These are phyloP conservation scores for Sarcophaga carnaria DNA, from an alignment of 2,888 invertebrate species.

Conservation along the genomic window DNA sequence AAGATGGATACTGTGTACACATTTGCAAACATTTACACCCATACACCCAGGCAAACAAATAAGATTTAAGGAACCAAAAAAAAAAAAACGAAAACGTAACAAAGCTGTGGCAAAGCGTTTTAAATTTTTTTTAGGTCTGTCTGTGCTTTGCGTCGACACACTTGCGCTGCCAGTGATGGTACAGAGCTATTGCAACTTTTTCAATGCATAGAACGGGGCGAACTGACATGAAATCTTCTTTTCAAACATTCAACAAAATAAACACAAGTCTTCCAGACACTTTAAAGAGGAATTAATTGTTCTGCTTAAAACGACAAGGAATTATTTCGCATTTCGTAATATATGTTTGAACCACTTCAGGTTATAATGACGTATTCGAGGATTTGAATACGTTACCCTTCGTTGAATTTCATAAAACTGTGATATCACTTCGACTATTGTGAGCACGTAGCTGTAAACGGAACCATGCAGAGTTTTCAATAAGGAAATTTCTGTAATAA, in stretches of 20 bases:
- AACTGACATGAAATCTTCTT: conserved; percentile 22
- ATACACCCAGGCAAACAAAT: neutral
- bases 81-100: neutral
- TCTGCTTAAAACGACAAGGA: neutral
- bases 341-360: no score
- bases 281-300: conserved; percentile 8
- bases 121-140: neutral
- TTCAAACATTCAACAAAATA: conserved; percentile 32
- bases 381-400: no score
- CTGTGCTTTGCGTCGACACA: conserved; percentile 12
- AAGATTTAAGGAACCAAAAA: neutral
- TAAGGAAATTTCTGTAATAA: no score
- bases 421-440: no score
- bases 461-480: no score
- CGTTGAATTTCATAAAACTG: no score
- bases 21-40: neutral
- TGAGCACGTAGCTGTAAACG: no score
- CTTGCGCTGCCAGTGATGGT: neutral
- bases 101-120: neutral
- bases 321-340: no score
- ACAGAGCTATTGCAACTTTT: neutral
- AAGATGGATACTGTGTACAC: no score
- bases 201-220: conserved; percentile 8
- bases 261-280: conserved; percentile 23
- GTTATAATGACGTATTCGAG: no score